Evolutionary conservation across 2,113 vertebrate genomes (phyloP).

Genomic region (Archilochus colubris): DNA sequence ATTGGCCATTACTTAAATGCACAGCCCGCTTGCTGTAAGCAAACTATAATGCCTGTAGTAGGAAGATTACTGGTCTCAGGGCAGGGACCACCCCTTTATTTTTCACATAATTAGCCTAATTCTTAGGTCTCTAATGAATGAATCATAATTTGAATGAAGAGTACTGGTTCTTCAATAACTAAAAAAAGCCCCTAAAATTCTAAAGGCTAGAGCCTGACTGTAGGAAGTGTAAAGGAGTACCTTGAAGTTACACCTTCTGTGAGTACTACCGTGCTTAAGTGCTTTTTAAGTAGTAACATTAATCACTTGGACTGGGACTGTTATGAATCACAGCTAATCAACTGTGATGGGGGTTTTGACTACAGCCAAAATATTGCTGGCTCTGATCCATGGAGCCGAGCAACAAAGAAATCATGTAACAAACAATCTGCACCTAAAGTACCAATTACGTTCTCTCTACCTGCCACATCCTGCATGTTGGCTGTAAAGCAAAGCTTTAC

Average conservation of each 20-base stretch:
- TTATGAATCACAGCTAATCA: constrained; percentile 9
- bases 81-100: not conserved
- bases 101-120: not conserved
- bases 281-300: not conserved
- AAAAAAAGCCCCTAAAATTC: constrained; percentile 29
- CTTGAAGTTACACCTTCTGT: not conserved
- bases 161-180: not conserved
- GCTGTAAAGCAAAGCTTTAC: not conserved
- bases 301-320: not conserved
- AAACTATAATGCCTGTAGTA: not conserved
- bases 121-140: not conserved
- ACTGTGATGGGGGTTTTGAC: not conserved
- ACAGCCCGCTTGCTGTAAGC: not conserved
- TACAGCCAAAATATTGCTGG: not conserved
- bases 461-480: accelerated
- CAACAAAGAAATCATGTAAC: not conserved
- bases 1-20: constrained; percentile 25
- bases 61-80: not conserved
- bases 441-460: not conserved
- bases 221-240: not conserved
- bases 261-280: not conserved
- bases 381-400: not conserved
- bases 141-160: not conserved
- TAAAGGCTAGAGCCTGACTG: not conserved
- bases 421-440: not conserved